These are phyloP conservation scores for Aphyosemion australe DNA, from an alignment of 2,113 vertebrate genomes.

Conservation along the genomic window DNA sequence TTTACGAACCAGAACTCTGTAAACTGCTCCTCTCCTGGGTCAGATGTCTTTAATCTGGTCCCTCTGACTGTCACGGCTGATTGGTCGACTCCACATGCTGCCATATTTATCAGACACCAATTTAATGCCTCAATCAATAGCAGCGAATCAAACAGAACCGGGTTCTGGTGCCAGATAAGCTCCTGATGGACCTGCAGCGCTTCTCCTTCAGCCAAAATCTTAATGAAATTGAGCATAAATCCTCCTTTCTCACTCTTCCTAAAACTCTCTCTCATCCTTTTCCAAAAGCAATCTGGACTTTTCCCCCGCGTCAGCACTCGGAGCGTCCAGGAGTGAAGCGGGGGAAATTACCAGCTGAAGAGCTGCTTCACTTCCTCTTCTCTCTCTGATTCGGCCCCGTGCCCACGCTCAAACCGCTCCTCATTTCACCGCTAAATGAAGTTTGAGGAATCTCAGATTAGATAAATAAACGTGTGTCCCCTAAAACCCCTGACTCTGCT, in stretches of 20 bases:
- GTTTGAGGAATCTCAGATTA: constrained; percentile 32
- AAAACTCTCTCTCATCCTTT: constrained; percentile 54
- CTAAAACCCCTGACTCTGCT: constrained; percentile 37
- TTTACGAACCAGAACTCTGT: not conserved
- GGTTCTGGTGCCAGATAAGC: constrained; percentile 53
- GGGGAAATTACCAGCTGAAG: constrained; percentile 58
- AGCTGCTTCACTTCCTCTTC: constrained; percentile 34
- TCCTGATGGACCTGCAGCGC: constrained; percentile 34
- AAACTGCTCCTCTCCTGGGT: not conserved
- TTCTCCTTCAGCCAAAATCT: constrained; percentile 50
- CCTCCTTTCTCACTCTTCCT: constrained; percentile 17
- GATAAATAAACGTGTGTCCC: constrained; percentile 46
- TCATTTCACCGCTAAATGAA: constrained; percentile 35
- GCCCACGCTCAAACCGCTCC: constrained; percentile 17
- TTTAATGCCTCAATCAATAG: constrained; percentile 57
- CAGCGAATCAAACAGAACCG: constrained; percentile 44
- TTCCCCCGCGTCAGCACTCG: constrained; percentile 66
- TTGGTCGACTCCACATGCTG: constrained; percentile 6
- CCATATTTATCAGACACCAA: constrained; percentile 30
- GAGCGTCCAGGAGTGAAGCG: constrained; percentile 44
- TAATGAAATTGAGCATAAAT: constrained; percentile 68
- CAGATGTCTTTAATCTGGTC: constrained; percentile 8
- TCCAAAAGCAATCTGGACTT: constrained; percentile 68
- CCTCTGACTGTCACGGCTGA: constrained; percentile 18
- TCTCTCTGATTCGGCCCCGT: constrained; percentile 26